These are phyloP conservation scores for Platygyra sinensis DNA, from an alignment of 64 coral and sea anemone species.

Conservation along the genomic window DNA sequence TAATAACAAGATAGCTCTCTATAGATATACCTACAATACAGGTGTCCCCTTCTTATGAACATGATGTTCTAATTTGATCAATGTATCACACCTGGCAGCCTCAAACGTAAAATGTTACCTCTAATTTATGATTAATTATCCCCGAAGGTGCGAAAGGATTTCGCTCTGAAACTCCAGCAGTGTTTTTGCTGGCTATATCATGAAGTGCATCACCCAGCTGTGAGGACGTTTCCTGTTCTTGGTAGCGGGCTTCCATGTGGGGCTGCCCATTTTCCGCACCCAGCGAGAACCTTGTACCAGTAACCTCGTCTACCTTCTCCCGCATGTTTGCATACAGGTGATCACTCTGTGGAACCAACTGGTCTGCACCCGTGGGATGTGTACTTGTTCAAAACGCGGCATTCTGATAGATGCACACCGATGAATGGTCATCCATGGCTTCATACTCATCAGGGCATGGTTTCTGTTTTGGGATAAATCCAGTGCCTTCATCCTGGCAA, in stretches of 20 bases:
- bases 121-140: not conserved
- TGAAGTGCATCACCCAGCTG: not conserved
- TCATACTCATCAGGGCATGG: not conserved
- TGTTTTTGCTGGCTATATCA: not conserved
- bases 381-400: not conserved
- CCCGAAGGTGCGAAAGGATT: not conserved
- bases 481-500: not conserved
- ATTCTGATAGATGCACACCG: not conserved
- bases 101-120: not conserved
- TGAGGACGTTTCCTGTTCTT: not conserved
- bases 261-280: not conserved
- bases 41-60: no score
- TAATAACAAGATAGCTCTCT: no score
- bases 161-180: not conserved
- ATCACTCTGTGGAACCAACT: not conserved
- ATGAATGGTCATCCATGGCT: not conserved
- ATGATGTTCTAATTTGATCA: no score
- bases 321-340: not conserved
- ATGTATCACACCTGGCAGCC: not conserved
- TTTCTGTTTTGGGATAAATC: no score
- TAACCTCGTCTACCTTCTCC: not conserved
- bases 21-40: no score
- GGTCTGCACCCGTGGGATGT: not conserved
- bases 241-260: not conserved
- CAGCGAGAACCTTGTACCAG: not conserved